These are phyloP conservation scores for Apaloderma vittatum DNA, from an alignment of 2,113 vertebrate genomes.

Conservation along the genomic window DNA sequence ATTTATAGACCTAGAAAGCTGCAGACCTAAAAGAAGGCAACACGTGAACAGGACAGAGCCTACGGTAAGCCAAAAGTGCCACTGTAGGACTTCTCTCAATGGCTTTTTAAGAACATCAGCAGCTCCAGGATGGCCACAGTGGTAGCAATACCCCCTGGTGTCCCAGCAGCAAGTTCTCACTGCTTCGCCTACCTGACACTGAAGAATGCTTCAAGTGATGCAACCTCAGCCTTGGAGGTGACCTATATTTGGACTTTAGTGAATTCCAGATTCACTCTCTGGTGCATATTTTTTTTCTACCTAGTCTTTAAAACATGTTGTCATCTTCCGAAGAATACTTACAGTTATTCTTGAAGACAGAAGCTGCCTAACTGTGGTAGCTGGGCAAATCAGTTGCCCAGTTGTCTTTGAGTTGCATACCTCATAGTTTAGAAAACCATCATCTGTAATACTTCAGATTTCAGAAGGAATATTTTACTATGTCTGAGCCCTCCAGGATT, in stretches of 20 bases:
- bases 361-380: background rate
- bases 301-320: background rate
- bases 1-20: slow-evolving; percentile 15
- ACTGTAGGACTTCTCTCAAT: background rate
- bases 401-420: background rate
- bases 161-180: background rate
- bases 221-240: background rate
- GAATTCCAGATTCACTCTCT: background rate
- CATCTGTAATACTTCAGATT: background rate
- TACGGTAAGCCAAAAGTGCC: background rate
- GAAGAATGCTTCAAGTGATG: background rate
- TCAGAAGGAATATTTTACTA: background rate
- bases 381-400: background rate
- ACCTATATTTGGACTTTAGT: background rate
- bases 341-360: background rate
- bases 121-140: background rate
- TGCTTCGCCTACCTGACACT: fast-evolving
- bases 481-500: background rate
- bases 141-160: background rate
- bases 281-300: background rate
- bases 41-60: background rate
- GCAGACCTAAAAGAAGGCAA: slow-evolving; percentile 23
- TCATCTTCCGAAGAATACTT: background rate
- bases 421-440: background rate
- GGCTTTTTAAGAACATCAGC: background rate